A percentile compares a stretch with the other conserved stretches of the same genome.
These are phyloP conservation scores for Tethea ocularis DNA, from an alignment of 2,888 invertebrate species.

Conservation along the genomic window DNA sequence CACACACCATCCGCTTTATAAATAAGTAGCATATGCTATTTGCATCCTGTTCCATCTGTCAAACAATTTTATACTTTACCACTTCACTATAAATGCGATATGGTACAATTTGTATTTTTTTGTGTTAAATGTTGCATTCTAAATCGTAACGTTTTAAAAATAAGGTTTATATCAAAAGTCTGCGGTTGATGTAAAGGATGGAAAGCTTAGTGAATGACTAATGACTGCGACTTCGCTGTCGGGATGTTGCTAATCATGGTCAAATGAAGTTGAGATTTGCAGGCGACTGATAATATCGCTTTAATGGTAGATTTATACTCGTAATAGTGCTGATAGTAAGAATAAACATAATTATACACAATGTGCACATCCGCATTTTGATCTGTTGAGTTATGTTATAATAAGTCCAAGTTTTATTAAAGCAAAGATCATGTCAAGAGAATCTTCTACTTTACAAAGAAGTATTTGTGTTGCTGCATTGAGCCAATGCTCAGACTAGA, in stretches of 20 bases:
- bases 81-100: constrained; percentile 30
- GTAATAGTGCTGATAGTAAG: constrained; percentile 20
- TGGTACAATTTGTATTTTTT: constrained; percentile 2
- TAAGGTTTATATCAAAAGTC: not conserved
- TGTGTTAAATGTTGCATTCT: not conserved
- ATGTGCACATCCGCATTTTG: not conserved
- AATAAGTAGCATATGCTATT: constrained; percentile 34
- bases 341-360: constrained; percentile 17
- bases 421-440: not conserved
- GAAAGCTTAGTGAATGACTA: constrained; percentile 54
- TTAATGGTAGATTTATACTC: constrained; percentile 27
- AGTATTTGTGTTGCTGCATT: no score
- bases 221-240: constrained; percentile 42
- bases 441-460: not conserved
- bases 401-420: not conserved
- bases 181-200: constrained; percentile 28
- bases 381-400: not conserved
- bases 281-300: constrained; percentile 34
- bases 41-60: constrained; percentile 27
- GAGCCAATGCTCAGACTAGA: no score
- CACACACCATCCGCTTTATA: constrained; percentile 54
- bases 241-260: constrained; percentile 57
- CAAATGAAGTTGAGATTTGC: constrained; percentile 44
- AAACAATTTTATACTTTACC: constrained; percentile 34
- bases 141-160: not conserved